Evolutionary conservation across 1,140 invertebrate species (phyloP), one percentile per base, ranked within the genome.

Genomic region (Ceratina calcarata): DNA sequence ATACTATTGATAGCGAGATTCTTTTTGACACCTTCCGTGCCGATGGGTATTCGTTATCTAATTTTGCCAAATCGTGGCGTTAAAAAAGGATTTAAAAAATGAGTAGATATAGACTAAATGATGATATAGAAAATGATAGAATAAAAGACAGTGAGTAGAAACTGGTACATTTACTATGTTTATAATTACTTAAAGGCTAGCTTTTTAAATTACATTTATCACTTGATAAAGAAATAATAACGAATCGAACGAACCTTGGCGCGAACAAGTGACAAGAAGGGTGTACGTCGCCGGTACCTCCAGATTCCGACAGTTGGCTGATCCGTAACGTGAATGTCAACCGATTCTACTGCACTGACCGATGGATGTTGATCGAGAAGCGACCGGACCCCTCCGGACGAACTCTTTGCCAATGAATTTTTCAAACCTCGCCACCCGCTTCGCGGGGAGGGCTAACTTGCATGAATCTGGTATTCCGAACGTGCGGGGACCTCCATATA

Each of bases 401-500:
- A 24, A 27, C 24, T 68, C 18, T 61, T 60, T 13, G 53, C 80
- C 75, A 71, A 76, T 86, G 82, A 87, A 84, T 85, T 80, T 86
- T 81, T 80, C 82, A 83, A 85, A 37, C 27, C 27, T 65, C 73
- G 79, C 83, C 83, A 86, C 88, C 84, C 83, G 82, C 86, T 82
- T 84, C 86, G 87, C 86, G 88, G 89, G 87, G 89, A 92, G 90
- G 90, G 85, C 91, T 83, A 92, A 89, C 88, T 71, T 80, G 82
- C 68, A 81, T 91, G 90, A 92, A 92, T 93, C 92, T 91, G 89
- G 87, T 93, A 93, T 93, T 92, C 92, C 86, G 89, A 84, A 83
- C 91, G 91, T 91, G 91, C 90, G 90, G 88, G 89, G 90, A 86
- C 86, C 90, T 88, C 89, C 90, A 92, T 93, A 92, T 93, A 93